Conservation (phyloP, 2,797 vertebrate species). For the Scolopax rusticola region DNA sequence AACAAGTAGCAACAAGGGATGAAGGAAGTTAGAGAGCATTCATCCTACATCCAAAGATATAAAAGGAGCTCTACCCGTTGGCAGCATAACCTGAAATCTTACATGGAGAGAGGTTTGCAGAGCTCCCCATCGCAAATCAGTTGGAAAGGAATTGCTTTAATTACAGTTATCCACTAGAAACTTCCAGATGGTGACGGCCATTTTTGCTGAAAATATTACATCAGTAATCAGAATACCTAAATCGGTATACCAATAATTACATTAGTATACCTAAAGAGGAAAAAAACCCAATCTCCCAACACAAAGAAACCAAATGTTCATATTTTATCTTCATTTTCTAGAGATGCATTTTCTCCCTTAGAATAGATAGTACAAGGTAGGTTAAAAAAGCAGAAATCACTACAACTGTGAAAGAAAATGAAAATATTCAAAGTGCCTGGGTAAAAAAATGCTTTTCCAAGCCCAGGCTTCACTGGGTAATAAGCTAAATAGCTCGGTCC, state of each 20-base stretch:
- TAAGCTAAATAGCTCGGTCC: neutral
- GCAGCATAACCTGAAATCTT: neutral
- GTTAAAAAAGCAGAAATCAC: neutral
- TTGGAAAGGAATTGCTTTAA: neutral
- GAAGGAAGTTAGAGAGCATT: neutral
- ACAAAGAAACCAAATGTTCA: neutral
- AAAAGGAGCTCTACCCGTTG: neutral
- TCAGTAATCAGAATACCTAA: neutral
- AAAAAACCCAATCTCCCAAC: neutral
- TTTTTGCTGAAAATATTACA: neutral
- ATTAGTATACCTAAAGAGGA: neutral
- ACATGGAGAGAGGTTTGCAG: neutral
- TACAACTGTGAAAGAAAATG: neutral
- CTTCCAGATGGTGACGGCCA: accelerated
- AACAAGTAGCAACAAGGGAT: constrained; percentile 30
- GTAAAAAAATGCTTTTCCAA: neutral
- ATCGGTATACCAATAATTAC: neutral
- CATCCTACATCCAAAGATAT: neutral
- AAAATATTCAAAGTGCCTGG: neutral
- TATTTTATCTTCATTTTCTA: neutral
- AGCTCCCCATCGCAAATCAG: neutral
- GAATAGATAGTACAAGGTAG: accelerated
- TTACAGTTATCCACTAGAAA: neutral
- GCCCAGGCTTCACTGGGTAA: neutral
- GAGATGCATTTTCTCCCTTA: neutral